Conservation (phyloP, 1,140 invertebrate species). For the Camponotus vicinus region DNA sequence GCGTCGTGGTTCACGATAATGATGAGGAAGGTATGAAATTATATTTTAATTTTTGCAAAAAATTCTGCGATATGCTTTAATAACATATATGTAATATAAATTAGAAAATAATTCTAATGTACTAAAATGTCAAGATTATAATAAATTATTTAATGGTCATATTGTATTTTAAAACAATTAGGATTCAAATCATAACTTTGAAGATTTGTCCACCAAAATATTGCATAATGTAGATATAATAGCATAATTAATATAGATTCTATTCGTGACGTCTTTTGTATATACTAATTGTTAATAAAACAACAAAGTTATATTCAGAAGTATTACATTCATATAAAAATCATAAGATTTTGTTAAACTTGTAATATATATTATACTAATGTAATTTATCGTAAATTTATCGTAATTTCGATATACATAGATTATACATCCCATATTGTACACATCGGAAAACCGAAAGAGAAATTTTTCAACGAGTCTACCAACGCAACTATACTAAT, state of each 20-base stretch:
- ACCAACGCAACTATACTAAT: slow-evolving; percentile 79
- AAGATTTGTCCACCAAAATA: not conserved
- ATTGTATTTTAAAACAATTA: not conserved
- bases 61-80: not conserved
- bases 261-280: not conserved
- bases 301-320: not conserved
- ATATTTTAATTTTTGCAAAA: not conserved
- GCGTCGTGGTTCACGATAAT: slow-evolving; percentile 80
- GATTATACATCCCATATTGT: slow-evolving; percentile 80
- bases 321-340: too few relatives aligned
- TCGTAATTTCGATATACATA: slow-evolving; percentile 23
- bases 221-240: not conserved
- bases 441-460: slow-evolving; percentile 79
- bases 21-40: slow-evolving; percentile 73
- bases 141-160: not conserved
- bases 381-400: not conserved
- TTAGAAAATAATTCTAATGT: not conserved
- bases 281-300: not conserved
- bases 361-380: not conserved
- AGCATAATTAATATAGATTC: not conserved
- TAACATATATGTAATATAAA: not conserved
- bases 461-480: slow-evolving; percentile 73
- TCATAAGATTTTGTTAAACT: too few relatives aligned
- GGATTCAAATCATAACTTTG: not conserved
- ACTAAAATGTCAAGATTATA: not conserved